Conservation (phyloP, 2,113 vertebrate species). For the Asarcornis scutulata region DNA sequence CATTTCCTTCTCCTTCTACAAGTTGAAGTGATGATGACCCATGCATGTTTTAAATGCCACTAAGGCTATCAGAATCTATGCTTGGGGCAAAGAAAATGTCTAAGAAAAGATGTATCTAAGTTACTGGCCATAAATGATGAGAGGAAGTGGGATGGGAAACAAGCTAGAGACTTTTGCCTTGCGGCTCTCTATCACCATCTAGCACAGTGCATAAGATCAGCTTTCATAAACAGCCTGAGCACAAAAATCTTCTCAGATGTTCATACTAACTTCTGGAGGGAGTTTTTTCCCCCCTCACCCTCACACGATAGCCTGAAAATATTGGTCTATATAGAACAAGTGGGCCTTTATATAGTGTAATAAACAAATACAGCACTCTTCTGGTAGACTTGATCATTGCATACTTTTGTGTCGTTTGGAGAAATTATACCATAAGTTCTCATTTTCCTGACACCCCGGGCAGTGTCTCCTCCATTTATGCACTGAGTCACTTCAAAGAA, state of each 20-base stretch:
- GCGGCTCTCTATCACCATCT: background rate
- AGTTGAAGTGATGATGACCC: background rate
- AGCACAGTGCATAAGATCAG: background rate
- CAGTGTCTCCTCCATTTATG: slow-evolving; percentile 15
- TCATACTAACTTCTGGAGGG: background rate
- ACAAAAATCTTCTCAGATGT: background rate
- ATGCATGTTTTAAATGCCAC: background rate
- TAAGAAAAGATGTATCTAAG: background rate
- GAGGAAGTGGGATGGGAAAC: background rate
- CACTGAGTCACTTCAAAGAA: background rate
- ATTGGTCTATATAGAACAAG: background rate
- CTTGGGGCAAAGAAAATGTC: background rate
- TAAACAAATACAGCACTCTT: background rate
- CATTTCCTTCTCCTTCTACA: background rate
- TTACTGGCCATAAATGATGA: background rate
- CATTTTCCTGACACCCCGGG: background rate
- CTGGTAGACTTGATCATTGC: background rate
- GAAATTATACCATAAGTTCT: background rate
- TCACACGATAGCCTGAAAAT: background rate
- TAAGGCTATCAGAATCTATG: background rate
- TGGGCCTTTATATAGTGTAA: background rate
- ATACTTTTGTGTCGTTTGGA: background rate
- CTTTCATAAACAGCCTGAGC: background rate
- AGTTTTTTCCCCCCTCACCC: background rate
- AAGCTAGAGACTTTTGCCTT: background rate